These are phyloP conservation scores for Paguma larvata DNA, from an alignment of 2,797 vertebrate genomes.

Conservation along the genomic window DNA sequence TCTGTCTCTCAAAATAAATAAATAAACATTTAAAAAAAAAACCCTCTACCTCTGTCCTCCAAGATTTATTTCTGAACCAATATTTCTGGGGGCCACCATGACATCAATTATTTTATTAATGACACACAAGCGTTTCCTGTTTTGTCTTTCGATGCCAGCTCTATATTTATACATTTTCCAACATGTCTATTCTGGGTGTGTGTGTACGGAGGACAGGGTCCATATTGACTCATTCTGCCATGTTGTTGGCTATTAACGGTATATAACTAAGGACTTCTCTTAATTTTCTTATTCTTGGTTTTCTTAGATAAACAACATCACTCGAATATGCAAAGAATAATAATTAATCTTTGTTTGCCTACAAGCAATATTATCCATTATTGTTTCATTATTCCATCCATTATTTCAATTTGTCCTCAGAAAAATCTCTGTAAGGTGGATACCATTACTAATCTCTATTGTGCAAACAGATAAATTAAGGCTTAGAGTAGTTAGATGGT, in stretches of 20 bases:
- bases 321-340: not conserved
- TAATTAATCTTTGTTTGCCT: constrained; percentile 20
- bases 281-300: not conserved
- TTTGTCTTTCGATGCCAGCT: not conserved
- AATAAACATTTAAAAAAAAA: no score
- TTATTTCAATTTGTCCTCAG: not conserved
- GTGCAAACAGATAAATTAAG: not conserved
- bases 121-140: not conserved
- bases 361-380: not conserved
- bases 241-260: not conserved
- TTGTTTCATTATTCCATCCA: not conserved
- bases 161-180: not conserved
- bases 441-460: not conserved
- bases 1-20: no score
- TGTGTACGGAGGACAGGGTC: not conserved
- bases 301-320: not conserved
- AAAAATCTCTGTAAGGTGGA: not conserved
- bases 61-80: not conserved
- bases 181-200: not conserved
- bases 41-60: not conserved
- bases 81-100: not conserved
- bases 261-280: not conserved
- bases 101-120: not conserved
- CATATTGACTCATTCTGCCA: not conserved
- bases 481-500: not conserved